Evolutionary conservation across 2,888 invertebrate species (phyloP), one percentile per base, ranked within the genome.

Genomic region (Epinotia demarniana): DNA sequence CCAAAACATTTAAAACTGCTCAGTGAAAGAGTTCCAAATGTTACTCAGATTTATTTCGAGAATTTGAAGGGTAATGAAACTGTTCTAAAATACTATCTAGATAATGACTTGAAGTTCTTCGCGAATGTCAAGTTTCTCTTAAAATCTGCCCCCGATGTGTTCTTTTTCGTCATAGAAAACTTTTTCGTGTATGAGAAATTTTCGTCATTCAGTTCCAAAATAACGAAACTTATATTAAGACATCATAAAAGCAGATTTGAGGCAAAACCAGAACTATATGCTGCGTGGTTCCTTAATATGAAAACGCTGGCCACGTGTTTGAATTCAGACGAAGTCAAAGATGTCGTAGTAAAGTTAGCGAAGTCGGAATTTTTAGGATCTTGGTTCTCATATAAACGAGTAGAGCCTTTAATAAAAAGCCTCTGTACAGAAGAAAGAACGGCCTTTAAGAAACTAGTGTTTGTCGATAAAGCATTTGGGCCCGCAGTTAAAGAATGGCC

Each of bases 341-440:
- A 86, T 5, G 76, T 89, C 0, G 78, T 89, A 3, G 9, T 87
- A 0, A 81, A 79, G 72, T 67, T 90, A 53, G 89, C 88, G 0
- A 79, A 81, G 71, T 87, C 90, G 6, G 80, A 84, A n/a, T 90
- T 84, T 73, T 77, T 90, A 16, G 55, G 73, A 9, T 18, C 75
- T 49, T 85, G 85, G 83, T 88, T 90, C 72, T 73, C 82, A 2
- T 90, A 88, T 71, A 84, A 87, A 78, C 79, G 75, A 9, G 84
- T 88, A 0, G 89, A 90, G 77, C 86, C 88, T 2, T 78, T 90
- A 2, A 77, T 90, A 12, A 89, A 87, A 77, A 80, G 84, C 16
- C 58, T 90, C 2, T 80, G 75, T 2, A 73, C 73, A 0, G 77
- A 85, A 3, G 86, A 86, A 19, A 82, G 88, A 78, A 75, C 80